phyloP scores from a whole-genome alignment of 2,113 vertebrate genomes.

The Engraulis encrasicolus region DNA sequence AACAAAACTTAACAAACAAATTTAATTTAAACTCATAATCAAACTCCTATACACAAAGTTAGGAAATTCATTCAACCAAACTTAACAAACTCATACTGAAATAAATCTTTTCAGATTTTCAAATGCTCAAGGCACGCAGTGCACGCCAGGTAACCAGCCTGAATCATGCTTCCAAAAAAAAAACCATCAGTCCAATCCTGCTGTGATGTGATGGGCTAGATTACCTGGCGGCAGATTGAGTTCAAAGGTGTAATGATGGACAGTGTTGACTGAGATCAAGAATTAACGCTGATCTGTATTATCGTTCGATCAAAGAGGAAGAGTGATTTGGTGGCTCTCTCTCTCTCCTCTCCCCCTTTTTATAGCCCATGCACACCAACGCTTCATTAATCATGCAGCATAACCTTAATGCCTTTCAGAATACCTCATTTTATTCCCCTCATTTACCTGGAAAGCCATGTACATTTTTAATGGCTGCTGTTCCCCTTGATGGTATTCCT shows the following conservation, averaged over 20 bases:
- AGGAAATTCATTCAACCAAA: too few relatives aligned
- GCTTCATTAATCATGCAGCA: constrained; percentile 72
- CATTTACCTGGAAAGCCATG: neutral
- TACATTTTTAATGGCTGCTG: neutral
- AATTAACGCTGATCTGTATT: constrained; percentile 62
- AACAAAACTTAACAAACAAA: too few relatives aligned
- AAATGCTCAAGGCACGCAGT: constrained; percentile 49
- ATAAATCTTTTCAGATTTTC: constrained; percentile 14
- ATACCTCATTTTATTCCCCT: constrained; percentile 1
- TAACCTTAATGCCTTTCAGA: constrained; percentile 50
- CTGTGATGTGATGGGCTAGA: constrained; percentile 61
- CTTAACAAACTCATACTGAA: neutral
- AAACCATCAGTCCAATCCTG: constrained; percentile 56
- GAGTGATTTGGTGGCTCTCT: constrained; percentile 63
- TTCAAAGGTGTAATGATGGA: constrained; percentile 71
- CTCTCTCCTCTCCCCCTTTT: constrained; percentile 69
- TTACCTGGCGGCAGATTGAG: constrained; percentile 59
- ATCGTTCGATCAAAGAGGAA: constrained; percentile 68
- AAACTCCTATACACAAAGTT: too few relatives aligned
- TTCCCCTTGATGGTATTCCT: neutral
- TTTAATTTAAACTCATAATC: too few relatives aligned
- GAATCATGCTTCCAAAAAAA: constrained; percentile 71
- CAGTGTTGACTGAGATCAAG: constrained; percentile 67
- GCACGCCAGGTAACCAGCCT: constrained; percentile 45
- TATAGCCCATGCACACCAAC: constrained; percentile 70